Percentiles rank a stretch among this genome's conserved stretches.
These are phyloP conservation scores for Odontocolon sp. DNA, from an alignment of 2,888 invertebrate species.

Conservation along the genomic window DNA sequence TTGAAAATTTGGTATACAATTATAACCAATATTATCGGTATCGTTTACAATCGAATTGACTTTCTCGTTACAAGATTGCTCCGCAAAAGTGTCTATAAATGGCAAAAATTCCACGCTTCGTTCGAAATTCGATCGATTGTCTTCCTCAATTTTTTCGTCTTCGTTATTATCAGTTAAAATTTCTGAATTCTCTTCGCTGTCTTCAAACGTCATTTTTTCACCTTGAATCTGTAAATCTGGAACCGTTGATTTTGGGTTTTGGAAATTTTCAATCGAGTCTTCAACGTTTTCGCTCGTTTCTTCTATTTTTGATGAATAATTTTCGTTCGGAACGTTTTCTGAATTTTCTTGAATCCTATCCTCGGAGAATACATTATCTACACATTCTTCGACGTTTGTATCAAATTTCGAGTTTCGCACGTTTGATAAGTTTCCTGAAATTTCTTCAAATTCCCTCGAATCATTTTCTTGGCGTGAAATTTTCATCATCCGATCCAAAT, in stretches of 20 bases:
- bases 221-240: slow-evolving; percentile 19
- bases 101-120: slow-evolving; percentile 59
- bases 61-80: slow-evolving; percentile 25
- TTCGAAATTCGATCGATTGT: slow-evolving; percentile 46
- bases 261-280: background rate
- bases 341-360: background rate
- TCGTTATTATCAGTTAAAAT: background rate
- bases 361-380: background rate
- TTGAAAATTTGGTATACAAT: slow-evolving; percentile 52
- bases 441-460: background rate
- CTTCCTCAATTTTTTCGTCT: slow-evolving; percentile 16
- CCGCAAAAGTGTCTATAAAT: slow-evolving; percentile 55
- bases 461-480: background rate
- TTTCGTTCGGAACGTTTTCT: slow-evolving; percentile 63
- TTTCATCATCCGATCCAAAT: too few relatives aligned
- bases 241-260: background rate
- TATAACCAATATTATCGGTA: background rate
- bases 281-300: slow-evolving; percentile 31
- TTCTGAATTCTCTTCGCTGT: background rate
- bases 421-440: background rate
- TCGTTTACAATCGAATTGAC: slow-evolving; percentile 14
- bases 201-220: background rate
- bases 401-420: slow-evolving; percentile 12
- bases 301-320: slow-evolving; percentile 72
- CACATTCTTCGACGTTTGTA: slow-evolving; percentile 1